Percentiles rank a stretch among this genome's conserved stretches.
These are phyloP conservation scores for Meta bourneti DNA, from an alignment of 2,888 invertebrate genomes.

Conservation along the genomic window DNA sequence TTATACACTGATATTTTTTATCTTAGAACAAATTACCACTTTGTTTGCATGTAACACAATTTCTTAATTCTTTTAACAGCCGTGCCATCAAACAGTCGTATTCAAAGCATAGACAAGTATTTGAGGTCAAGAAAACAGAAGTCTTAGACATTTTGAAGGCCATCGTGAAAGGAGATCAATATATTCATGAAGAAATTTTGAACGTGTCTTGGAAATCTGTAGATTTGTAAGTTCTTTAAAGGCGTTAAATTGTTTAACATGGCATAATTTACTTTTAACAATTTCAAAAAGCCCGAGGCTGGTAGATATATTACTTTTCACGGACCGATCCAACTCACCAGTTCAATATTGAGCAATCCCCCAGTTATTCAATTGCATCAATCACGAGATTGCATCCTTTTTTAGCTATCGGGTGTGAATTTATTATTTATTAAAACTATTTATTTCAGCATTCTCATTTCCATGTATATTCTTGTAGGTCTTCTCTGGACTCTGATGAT, in stretches of 20 bases:
- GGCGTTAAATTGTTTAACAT: too few relatives aligned
- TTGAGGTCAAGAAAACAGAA: slow-evolving; percentile 45
- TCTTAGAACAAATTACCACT: neutral
- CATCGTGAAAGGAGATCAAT: slow-evolving; percentile 49
- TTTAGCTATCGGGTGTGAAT: neutral
- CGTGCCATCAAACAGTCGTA: neutral
- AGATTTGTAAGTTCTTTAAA: slow-evolving; percentile 28
- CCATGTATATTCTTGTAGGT: neutral
- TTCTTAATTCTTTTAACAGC: neutral
- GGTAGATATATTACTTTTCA: neutral
- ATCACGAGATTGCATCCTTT: neutral
- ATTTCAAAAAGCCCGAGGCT: too few relatives aligned
- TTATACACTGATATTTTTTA: too few relatives aligned
- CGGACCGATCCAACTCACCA: neutral
- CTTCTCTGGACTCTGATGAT: neutral
- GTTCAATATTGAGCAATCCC: neutral
- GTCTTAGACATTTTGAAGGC: slow-evolving; percentile 21
- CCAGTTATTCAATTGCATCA: neutral
- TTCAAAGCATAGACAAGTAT: slow-evolving; percentile 16
- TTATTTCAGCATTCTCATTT: too few relatives aligned
- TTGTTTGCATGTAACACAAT: neutral
- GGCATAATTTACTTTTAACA: too few relatives aligned
- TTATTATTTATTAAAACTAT: too few relatives aligned
- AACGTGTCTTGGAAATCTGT: slow-evolving; percentile 14
- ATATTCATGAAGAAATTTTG: slow-evolving; percentile 46